Evolutionary conservation across 2,113 vertebrate genomes (phyloP), one percentile per base, ranked within the genome.

Genomic region (Poicephalus meyeri): DNA sequence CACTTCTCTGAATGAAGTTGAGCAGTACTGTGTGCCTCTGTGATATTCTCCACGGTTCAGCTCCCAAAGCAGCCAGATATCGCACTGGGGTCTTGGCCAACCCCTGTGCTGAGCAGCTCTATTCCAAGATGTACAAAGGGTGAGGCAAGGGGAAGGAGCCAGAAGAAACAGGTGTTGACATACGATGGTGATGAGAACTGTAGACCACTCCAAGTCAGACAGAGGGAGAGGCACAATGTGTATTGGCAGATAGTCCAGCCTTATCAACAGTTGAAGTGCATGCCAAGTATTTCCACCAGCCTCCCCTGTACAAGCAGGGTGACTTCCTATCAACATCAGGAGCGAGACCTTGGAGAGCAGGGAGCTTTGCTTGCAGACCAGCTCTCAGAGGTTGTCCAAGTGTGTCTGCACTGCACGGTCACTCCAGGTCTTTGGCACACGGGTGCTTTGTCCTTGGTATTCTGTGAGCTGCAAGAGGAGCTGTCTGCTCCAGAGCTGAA

Each of bases 191-290:
- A 90, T 86, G 88, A 92, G 83, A 93, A 37, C 68, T 58, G 80
- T 49, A 96, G 93, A 95, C 95, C 92, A 96, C 93, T 97, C 91
- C 95, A 96, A 95, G 95, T 91, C 93, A 96, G 96, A 96, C 92
- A 84, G 95, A 96, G 92, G 93, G 95, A 96, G 92, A 89, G 86
- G 86, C 91, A 93, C 83, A 89, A 76, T 88, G 49, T 92, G 61
- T 87, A 84, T 95, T 90, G 90, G 93, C 86, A 92, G 92, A 86
- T 90, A 93, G 69, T 78, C 80, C 83, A 79, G 80, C 65, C 80
- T 96, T 97, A 96, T 97, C 95, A 87, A 56, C 77, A 91, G 61
- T 7, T 95, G 77, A 93, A 97, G 80, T 79, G 69, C 66, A 76
- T 92, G 95, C 91, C 95, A 96, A 95, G 73, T 96, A 93, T 96